Percentiles rank a stretch among this genome's conserved stretches.
These are phyloP conservation scores for Xiphophorus maculatus DNA, from an alignment of 2,113 vertebrate species.

Conservation along the genomic window DNA sequence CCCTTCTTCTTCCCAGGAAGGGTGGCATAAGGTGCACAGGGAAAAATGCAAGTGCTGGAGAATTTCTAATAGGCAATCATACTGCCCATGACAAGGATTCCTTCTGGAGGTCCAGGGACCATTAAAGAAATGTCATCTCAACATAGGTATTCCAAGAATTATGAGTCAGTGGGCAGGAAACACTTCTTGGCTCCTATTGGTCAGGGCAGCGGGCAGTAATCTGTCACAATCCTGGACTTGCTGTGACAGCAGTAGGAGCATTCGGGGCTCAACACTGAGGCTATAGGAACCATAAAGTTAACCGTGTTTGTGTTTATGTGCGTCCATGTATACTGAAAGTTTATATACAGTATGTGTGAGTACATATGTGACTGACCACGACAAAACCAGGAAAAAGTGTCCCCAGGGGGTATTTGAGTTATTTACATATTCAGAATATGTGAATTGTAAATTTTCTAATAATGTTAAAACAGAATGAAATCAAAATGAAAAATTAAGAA, in stretches of 20 bases:
- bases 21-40: conserved; percentile 47
- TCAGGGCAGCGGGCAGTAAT: conserved; percentile 76
- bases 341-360: conserved; percentile 10
- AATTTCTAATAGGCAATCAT: conserved; percentile 85
- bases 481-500: no score
- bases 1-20: conserved; percentile 38
- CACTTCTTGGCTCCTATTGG: conserved; percentile 75
- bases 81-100: conserved; percentile 71
- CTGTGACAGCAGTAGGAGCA: conserved; percentile 79
- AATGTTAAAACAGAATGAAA: no score
- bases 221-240: conserved; percentile 81
- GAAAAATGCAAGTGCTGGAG: conserved; percentile 80
- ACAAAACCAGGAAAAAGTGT: no score
- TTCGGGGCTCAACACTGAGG: conserved; percentile 70
- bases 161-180: conserved; percentile 81
- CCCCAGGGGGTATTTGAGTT: no score
- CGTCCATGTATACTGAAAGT: conserved; percentile 3
- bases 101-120: conserved; percentile 77
- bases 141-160: conserved; percentile 81
- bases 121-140: conserved; percentile 83
- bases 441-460: no score
- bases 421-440: no score
- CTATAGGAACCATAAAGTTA: conserved; percentile 61
- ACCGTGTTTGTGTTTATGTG: conserved; percentile 30
- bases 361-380: not conserved